These are phyloP conservation scores for Melanostoma mellinum DNA, from an alignment of 2,888 invertebrate species.

Conservation along the genomic window DNA sequence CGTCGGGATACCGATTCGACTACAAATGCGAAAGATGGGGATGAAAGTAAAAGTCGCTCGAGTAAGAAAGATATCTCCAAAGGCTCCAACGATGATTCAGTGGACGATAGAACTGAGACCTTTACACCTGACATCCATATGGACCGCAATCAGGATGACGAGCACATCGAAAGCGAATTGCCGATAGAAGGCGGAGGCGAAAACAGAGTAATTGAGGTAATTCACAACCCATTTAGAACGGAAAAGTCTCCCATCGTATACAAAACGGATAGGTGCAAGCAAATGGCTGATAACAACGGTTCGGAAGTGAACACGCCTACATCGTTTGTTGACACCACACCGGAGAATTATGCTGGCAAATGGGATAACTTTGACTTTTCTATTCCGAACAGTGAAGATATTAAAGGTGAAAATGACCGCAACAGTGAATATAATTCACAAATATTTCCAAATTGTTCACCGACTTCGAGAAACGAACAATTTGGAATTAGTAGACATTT, in stretches of 20 bases:
- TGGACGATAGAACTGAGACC: conserved; percentile 64
- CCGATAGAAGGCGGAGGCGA: conserved; percentile 80
- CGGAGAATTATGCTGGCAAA: conserved; percentile 88
- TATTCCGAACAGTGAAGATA: conserved; percentile 62
- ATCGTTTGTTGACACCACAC: conserved; percentile 82
- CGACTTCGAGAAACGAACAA: conserved; percentile 40
- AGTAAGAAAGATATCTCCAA: conserved; percentile 67
- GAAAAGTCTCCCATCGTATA: conserved; percentile 35
- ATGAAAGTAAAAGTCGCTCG: conserved; percentile 61
- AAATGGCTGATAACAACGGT: conserved; percentile 78
- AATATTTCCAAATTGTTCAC: conserved; percentile 30
- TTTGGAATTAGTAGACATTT: conserved; percentile 22
- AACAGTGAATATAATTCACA: conserved; percentile 52
- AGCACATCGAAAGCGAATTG: conserved; percentile 82
- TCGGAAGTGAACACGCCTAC: conserved; percentile 75
- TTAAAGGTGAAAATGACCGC: conserved; percentile 50
- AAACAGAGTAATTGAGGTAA: neutral
- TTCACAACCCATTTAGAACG: conserved; percentile 8
- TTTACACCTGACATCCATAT: conserved; percentile 66
- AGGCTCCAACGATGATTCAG: conserved; percentile 65
- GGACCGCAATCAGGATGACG: conserved; percentile 41
- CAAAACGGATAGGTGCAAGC: conserved; percentile 81
- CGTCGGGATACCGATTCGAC: conserved; percentile 39
- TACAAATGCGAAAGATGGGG: conserved; percentile 70
- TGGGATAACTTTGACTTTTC: conserved; percentile 70